Evolutionary conservation across 30 jellyfish, hydroid and myxozoan species (phyloP).

Genomic region (Cassiopea andromeda): DNA sequence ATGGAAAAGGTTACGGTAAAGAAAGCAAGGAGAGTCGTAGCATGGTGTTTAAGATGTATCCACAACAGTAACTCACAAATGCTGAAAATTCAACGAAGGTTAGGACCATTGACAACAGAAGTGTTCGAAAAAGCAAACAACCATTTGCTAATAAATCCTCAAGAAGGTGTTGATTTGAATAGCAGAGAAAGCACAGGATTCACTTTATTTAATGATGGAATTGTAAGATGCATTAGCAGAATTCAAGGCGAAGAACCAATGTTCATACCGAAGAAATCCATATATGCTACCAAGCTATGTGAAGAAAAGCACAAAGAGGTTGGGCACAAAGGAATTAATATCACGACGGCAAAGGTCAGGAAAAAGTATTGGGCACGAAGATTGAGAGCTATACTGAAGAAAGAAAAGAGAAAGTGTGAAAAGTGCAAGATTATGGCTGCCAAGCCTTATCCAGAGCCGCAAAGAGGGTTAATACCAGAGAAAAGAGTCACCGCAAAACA

Average conservation of each 20-base stretch:
- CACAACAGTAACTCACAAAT: neutral
- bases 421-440: constrained; percentile 46
- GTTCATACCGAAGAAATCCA: constrained; percentile 11
- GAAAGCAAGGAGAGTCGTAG: constrained; percentile 23
- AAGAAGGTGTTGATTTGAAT: constrained; percentile 18
- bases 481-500: constrained; percentile 18
- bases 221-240: constrained; percentile 41
- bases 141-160: neutral
- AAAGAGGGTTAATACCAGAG: constrained; percentile 28
- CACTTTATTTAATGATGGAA: constrained; percentile 7
- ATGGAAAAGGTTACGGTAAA: constrained; percentile 8
- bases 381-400: constrained; percentile 33
- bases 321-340: constrained; percentile 43
- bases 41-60: constrained; percentile 23
- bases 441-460: constrained; percentile 49
- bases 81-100: neutral
- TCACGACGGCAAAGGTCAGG: constrained; percentile 44
- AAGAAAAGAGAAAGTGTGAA: constrained; percentile 36
- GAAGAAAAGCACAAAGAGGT: constrained; percentile 37
- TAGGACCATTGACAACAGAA: constrained; percentile 53
- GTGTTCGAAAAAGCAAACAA: constrained; percentile 24
- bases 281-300: constrained; percentile 25
- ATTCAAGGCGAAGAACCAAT: constrained; percentile 51
- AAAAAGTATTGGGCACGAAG: constrained; percentile 49
- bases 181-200: constrained; percentile 24